Percentiles rank a stretch among this genome's conserved stretches.
Evolutionary conservation across 2,797 vertebrate genomes (phyloP).

Genomic region (Buceros bicornis): DNA sequence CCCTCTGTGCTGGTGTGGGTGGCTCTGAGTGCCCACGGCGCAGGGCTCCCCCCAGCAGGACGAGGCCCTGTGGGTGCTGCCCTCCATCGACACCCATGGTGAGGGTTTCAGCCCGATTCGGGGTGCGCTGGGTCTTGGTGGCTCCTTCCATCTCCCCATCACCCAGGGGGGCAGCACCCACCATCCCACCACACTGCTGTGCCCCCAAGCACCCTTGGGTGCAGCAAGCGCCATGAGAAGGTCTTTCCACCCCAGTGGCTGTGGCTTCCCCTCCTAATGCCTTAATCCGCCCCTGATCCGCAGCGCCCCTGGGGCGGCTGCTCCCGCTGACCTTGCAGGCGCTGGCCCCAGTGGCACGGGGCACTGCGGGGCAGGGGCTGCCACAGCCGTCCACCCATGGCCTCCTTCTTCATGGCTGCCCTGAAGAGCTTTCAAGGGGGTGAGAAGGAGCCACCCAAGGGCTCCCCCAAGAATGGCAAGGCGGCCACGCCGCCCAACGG

Average conservation of each 20-base stretch:
- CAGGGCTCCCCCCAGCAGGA: not conserved
- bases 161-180: not conserved
- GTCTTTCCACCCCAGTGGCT: not conserved
- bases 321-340: constrained; percentile 46
- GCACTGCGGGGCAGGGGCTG: not conserved
- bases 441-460: not conserved
- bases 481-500: constrained; percentile 65
- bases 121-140: fast-evolving
- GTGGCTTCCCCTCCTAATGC: constrained; percentile 60
- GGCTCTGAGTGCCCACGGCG: fast-evolving
- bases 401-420: constrained; percentile 75
- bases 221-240: not conserved
- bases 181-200: fast-evolving
- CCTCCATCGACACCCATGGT: fast-evolving
- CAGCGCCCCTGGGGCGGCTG: not conserved
- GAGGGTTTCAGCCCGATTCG: not conserved
- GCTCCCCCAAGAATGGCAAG: constrained; percentile 62
- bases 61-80: fast-evolving
- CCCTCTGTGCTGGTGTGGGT: fast-evolving
- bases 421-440: constrained; percentile 76
- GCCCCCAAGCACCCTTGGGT: not conserved
- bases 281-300: constrained; percentile 57
- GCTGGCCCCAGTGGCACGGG: fast-evolving
- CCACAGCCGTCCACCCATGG: constrained; percentile 31
- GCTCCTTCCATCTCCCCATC: not conserved